Evolutionary conservation across 2,797 vertebrate species (phyloP).

Genomic region (Clarias laeviceps): DNA sequence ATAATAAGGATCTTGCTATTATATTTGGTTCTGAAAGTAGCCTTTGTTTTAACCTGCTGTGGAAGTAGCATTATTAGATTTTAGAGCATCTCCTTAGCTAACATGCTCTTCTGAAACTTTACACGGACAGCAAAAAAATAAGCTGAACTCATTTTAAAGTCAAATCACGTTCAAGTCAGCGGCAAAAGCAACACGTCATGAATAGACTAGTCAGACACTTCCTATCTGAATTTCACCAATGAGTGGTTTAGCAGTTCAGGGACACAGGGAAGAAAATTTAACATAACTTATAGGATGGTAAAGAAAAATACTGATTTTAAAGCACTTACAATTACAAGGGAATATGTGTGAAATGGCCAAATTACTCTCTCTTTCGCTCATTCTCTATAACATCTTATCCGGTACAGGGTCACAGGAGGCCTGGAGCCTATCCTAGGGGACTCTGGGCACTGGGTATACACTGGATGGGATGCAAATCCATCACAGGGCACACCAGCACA

Average conservation of each 20-base stretch:
- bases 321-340: background rate
- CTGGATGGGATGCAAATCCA: no score
- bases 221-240: background rate
- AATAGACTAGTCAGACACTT: slow-evolving; percentile 11
- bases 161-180: background rate
- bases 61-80: background rate
- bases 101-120: background rate
- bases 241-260: slow-evolving; percentile 23
- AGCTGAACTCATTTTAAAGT: slow-evolving; percentile 20
- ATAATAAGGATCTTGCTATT: background rate
- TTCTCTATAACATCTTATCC: no score
- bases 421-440: no score
- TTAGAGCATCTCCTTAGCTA: background rate
- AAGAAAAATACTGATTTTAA: background rate
- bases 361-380: no score
- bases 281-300: background rate
- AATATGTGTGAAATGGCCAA: background rate
- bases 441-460: no score
- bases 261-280: slow-evolving; percentile 22
- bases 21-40: background rate
- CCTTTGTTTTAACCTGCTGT: background rate
- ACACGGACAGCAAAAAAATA: background rate
- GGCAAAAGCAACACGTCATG: background rate
- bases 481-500: no score
- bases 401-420: no score